A percentile compares a stretch with the other conserved stretches of the same genome.
Evolutionary conservation across 2,113 vertebrate species (phyloP).

Genomic region (Tachysurus fulvidraco): DNA sequence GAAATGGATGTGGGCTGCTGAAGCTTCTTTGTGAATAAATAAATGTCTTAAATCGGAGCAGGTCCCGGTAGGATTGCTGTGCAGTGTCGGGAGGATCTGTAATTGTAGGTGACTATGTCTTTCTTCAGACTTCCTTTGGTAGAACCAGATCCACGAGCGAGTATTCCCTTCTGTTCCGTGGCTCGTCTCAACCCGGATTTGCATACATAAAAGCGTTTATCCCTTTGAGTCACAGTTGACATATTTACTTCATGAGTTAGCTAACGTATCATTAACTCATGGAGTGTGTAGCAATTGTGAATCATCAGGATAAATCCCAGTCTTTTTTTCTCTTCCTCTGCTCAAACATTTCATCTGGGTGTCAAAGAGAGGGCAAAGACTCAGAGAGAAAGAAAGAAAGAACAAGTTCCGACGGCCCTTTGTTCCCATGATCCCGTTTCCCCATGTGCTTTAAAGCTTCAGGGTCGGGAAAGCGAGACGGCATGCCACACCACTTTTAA

Average conservation of each 20-base stretch:
- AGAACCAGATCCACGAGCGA: slow-evolving; percentile 35
- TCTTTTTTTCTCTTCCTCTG: slow-evolving; percentile 51
- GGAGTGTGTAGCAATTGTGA: slow-evolving; percentile 51
- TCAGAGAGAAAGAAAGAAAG: slow-evolving; percentile 35
- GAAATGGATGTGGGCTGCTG: not conserved
- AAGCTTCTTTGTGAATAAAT: slow-evolving; percentile 65
- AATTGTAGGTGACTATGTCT: not conserved
- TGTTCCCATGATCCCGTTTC: slow-evolving; percentile 64
- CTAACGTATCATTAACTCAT: slow-evolving; percentile 68
- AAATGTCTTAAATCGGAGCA: slow-evolving; percentile 78
- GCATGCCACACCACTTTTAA: slow-evolving; percentile 70
- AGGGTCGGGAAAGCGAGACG: slow-evolving; percentile 48
- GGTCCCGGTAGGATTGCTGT: slow-evolving; percentile 69
- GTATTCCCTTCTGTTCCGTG: slow-evolving; percentile 61
- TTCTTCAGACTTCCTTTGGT: not conserved
- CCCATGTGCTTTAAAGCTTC: slow-evolving; percentile 45
- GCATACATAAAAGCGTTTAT: slow-evolving; percentile 59
- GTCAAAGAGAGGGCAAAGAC: slow-evolving; percentile 52
- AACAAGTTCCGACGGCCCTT: slow-evolving; percentile 57
- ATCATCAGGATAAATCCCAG: slow-evolving; percentile 56
- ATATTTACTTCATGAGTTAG: slow-evolving; percentile 65
- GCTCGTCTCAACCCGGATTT: slow-evolving; percentile 62
- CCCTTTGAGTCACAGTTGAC: slow-evolving; percentile 67
- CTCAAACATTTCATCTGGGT: slow-evolving; percentile 52
- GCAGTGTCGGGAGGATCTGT: slow-evolving; percentile 56